Base-by-base conservation (phyloP, 2,888 invertebrate species). In the Macroteleia sp. region DNA sequence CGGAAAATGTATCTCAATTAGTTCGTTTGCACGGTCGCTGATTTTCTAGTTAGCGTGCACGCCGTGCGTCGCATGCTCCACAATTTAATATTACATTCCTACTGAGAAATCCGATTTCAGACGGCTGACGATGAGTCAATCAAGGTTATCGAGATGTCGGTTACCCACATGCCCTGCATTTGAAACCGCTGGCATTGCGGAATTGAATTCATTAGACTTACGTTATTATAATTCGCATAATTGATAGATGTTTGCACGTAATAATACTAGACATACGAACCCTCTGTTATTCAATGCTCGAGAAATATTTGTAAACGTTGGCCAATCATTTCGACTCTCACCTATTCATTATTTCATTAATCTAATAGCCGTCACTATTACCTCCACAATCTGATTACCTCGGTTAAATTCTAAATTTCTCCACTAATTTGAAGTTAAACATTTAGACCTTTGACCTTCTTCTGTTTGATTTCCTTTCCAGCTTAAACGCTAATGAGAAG, bases 121-220 rank as follows among this genome's bases (percentile, higher is more conserved):
- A 71, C 56, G 61, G 56, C 70, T 77, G 52, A 66, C 54, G 69
- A 71, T 48, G 77, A 77, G 71, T 77, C 77, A 77, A 77, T 77
- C 71, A 66, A 71, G 66, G 69, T 70, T 66, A 44, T 66, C 54
- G 46, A 41, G 66, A 66, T 32, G 76, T 62, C 50, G 56, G 76
- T 64, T 76, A 69, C 69, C 79, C 69, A 22, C 73, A 71, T 57
- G 66, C 73, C 46, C 20, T 54, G 59, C 66, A 52, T 59, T 66
- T 22, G 30, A 52, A 64, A 52, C 74, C 64, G 34, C 59, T 46
- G 41, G 14, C 71, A 19, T 25, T 32, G 42, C 44, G 32, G n/a
- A 50, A 74, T 66, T 52, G 41, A 74, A 74, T 66, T 73, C 73
- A 66, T 64, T 73, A 73, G 41, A 1, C 50, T 44, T 66, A 22